These are phyloP conservation scores for Charaxes varanes DNA, from an alignment of 1,140 invertebrate species.

Conservation along the genomic window DNA sequence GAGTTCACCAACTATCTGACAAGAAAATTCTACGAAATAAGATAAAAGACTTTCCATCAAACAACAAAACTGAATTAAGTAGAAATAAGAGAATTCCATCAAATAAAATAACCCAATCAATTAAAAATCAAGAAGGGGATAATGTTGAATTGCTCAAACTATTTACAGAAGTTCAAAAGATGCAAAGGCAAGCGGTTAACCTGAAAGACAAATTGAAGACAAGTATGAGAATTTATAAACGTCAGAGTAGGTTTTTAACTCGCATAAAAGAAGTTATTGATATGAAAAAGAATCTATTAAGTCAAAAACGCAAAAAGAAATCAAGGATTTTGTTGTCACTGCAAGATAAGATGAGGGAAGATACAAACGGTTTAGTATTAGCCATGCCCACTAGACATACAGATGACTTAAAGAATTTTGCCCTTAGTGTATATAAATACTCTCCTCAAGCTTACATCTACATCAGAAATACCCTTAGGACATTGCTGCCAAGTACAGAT, in stretches of 20 bases:
- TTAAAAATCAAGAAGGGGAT: too few species aligned
- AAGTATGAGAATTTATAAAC: conserved; percentile 45
- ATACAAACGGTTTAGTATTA: conserved; percentile 53
- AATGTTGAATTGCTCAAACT: conserved; percentile 50
- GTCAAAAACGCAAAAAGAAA: conserved; percentile 57
- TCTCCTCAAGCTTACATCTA: conserved; percentile 65
- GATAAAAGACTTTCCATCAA: too few species aligned
- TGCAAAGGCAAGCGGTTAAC: conserved; percentile 45
- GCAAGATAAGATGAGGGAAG: conserved; percentile 65
- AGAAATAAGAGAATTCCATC: too few species aligned
- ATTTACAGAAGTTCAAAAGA: conserved; percentile 59
- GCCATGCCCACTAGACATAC: conserved; percentile 63
- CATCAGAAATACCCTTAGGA: conserved; percentile 60
- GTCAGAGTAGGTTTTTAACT: conserved; percentile 40
- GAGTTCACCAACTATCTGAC: too few species aligned
- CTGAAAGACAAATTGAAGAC: conserved; percentile 50
- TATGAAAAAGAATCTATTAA: conserved; percentile 51
- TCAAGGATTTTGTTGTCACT: conserved; percentile 53
- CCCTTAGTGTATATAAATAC: conserved; percentile 63
- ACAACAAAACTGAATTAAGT: too few species aligned
- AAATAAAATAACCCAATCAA: too few species aligned
- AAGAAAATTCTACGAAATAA: too few species aligned
- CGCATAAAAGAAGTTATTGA: conserved; percentile 50
- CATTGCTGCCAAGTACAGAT: conserved; percentile 56
- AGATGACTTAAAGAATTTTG: conserved; percentile 62